Evolutionary conservation across 2,113 vertebrate genomes (phyloP), one percentile per base, ranked within the genome.

Genomic region (Ceyx cyanopectus): DNA sequence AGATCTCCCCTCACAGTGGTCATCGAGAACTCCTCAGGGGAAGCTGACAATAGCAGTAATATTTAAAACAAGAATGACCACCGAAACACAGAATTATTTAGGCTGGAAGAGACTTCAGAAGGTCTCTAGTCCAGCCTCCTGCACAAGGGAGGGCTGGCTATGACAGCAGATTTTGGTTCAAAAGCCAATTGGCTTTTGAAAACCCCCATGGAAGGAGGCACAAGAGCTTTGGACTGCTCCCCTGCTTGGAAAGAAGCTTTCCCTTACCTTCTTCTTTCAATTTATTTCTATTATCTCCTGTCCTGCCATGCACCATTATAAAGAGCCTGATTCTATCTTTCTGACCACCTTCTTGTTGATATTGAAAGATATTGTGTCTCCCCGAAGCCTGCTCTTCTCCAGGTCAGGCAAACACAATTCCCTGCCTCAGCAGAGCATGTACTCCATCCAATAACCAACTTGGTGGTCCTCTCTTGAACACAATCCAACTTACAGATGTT

Each of bases 11-110:
- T 21, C 34, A 14, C 29, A 27, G 69, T 8, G 1, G 32, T 4
- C 41, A 60, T 37, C 56, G 13, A 2, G 34, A 14, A 15, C 37
- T 53, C 65, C 58, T 24, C 56, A 43, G 62, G 30, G n/a, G 32
- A 67, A 66, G 61, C 45, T 43, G 80, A 45, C 48, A 40, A 37
- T 6, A 34, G 53, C 87, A 85, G 50, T 6, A 79, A 12, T 2
- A 16, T 6, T 68, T 76, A 87, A 67, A 67, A 63, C 6, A 60
- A 50, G 45, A 69, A 2, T 53, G 14, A 6, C 7, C 68, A 40
- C 24, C 1, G 0, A 67, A 84, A 53, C 12, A 48, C 40, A 26
- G 43, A 45, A 30, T 3, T 0, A 0, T 7, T n/a, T 30, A 27
- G 48, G 20, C 73, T 69, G 45, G 43, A 67, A 50, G 46, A 85